Conservation (phyloP, 2,797 vertebrate species). For the Chloroceryle inda region DNA sequence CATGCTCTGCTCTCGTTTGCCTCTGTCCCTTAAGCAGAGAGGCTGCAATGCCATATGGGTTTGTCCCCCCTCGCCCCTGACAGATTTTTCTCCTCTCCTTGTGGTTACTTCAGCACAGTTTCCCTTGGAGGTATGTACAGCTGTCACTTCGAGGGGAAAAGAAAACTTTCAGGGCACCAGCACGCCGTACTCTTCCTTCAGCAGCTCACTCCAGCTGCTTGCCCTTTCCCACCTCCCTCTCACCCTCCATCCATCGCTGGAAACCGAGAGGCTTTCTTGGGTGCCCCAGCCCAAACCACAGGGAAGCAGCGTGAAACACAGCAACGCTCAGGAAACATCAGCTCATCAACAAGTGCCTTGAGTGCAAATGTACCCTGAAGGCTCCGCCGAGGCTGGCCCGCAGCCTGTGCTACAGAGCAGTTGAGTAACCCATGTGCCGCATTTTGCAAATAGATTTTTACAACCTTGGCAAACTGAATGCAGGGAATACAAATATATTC, state of each 20-base stretch:
- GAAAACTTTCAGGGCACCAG: background rate
- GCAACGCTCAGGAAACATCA: background rate
- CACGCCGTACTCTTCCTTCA: rapidly evolving
- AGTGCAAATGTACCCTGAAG: background rate
- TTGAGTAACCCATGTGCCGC: background rate
- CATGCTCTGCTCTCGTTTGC: background rate
- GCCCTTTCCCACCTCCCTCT: background rate
- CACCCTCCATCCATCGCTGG: background rate
- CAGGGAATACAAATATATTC: background rate
- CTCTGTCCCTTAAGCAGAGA: background rate
- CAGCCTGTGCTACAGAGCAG: background rate
- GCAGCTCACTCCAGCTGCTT: background rate
- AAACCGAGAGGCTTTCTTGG: background rate
- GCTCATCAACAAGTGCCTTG: background rate
- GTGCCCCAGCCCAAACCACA: background rate
- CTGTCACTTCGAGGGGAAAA: background rate
- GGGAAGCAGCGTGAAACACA: background rate
- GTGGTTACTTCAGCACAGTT: background rate
- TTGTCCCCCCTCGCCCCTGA: background rate
- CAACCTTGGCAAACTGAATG: background rate
- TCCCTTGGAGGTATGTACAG: background rate
- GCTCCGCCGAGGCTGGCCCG: background rate
- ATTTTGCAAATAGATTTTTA: background rate
- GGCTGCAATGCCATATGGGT: background rate
- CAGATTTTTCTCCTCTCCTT: background rate